These are phyloP conservation scores for Metridium senile DNA, from an alignment of 92 coral and sea anemone genomes.

Conservation along the genomic window DNA sequence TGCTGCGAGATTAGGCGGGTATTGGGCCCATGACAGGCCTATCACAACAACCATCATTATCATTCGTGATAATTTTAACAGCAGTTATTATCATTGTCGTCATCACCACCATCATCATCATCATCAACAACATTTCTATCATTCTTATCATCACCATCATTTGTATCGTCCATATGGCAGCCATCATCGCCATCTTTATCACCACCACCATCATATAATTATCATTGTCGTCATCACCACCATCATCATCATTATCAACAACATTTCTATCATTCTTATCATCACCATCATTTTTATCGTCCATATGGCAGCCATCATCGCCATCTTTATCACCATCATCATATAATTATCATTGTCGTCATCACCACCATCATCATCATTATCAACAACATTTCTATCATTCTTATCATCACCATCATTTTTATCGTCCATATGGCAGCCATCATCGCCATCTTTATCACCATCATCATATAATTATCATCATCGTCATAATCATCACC, in stretches of 20 bases:
- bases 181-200: not conserved
- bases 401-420: not conserved
- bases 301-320: not conserved
- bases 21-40: too few relatives aligned
- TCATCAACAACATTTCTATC: too few relatives aligned
- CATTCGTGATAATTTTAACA: too few relatives aligned
- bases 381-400: not conserved
- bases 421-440: not conserved
- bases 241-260: not conserved
- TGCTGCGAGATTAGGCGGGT: too few relatives aligned
- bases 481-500: not conserved
- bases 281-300: not conserved
- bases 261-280: not conserved
- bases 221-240: not conserved
- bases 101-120: too few relatives aligned
- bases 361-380: not conserved
- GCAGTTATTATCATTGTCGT: too few relatives aligned
- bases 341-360: not conserved
- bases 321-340: not conserved
- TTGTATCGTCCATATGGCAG: not conserved
- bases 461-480: not conserved
- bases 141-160: not conserved
- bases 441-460: not conserved
- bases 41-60: too few relatives aligned
- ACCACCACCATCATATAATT: not conserved